These are phyloP conservation scores for Jordanella pulchra DNA, from an alignment of 2,797 vertebrate genomes.

Conservation along the genomic window DNA sequence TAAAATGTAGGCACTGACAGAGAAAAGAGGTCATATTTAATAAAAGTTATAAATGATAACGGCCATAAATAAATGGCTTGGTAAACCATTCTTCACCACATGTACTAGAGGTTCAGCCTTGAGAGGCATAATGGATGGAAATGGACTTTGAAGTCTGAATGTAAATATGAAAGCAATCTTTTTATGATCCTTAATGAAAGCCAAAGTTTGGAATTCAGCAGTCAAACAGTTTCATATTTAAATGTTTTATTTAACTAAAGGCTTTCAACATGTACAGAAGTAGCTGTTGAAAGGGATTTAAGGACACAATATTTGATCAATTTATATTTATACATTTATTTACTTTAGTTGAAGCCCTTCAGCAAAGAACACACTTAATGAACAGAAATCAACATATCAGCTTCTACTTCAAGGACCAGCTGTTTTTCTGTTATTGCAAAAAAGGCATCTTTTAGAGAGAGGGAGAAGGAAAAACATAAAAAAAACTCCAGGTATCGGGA, in stretches of 20 bases:
- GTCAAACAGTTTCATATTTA: conserved; percentile 1
- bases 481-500: background rate
- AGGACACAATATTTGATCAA: background rate
- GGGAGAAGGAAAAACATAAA: background rate
- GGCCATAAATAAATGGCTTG: conserved; percentile 20
- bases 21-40: conserved; percentile 26
- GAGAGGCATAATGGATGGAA: conserved; percentile 11
- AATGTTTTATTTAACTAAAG: background rate
- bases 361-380: background rate
- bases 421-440: too few species aligned
- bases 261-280: background rate
- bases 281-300: background rate
- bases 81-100: conserved; percentile 4
- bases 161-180: conserved; percentile 5
- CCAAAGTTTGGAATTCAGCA: conserved; percentile 5
- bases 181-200: conserved; percentile 1
- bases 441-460: too few species aligned
- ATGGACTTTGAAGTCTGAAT: background rate
- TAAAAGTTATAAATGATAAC: conserved; percentile 24
- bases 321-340: too few species aligned
- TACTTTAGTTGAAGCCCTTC: background rate
- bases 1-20: background rate
- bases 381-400: background rate
- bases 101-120: conserved; percentile 6
- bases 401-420: too few species aligned